Evolutionary conservation across 2,113 vertebrate genomes (phyloP).

Genomic region (Xenopus laevis): DNA sequence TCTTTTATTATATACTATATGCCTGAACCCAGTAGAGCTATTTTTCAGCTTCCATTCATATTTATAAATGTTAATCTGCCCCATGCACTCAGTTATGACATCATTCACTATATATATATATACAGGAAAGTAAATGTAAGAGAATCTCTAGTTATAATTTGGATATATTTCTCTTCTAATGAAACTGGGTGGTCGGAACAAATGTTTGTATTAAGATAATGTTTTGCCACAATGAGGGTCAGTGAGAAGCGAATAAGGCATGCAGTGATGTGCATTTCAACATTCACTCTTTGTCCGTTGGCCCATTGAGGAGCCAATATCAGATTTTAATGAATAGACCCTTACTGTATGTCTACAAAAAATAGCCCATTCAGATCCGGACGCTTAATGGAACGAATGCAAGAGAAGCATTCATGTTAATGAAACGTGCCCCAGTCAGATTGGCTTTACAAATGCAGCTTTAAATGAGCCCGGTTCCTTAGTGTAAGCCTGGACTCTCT

Average conservation of each 20-base stretch:
- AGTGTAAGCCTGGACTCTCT: slow-evolving; percentile 18
- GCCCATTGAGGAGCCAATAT: slow-evolving; percentile 5
- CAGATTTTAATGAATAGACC: slow-evolving; percentile 11
- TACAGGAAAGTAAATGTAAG: too few relatives aligned
- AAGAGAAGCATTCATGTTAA: slow-evolving; percentile 13
- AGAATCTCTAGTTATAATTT: too few relatives aligned
- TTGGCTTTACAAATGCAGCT: background rate
- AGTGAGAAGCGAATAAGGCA: background rate
- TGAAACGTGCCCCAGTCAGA: slow-evolving; percentile 13
- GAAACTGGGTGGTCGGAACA: background rate
- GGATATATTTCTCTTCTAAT: too few relatives aligned
- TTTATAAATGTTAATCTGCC: too few relatives aligned
- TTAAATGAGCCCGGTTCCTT: slow-evolving; percentile 20
- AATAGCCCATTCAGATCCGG: slow-evolving; percentile 13
- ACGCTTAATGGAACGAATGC: slow-evolving; percentile 9
- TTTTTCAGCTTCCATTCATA: too few relatives aligned
- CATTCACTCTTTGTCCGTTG: slow-evolving; percentile 17
- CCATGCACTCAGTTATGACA: too few relatives aligned
- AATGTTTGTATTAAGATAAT: background rate
- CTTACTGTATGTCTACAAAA: background rate
- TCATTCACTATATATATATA: too few relatives aligned
- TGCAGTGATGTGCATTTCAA: slow-evolving; percentile 5
- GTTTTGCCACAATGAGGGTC: background rate
- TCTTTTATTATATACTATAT: too few relatives aligned
- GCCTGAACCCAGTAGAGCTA: too few relatives aligned